Conservation (phyloP, 2,888 invertebrate genomes). For the Phasia obesa region DNA sequence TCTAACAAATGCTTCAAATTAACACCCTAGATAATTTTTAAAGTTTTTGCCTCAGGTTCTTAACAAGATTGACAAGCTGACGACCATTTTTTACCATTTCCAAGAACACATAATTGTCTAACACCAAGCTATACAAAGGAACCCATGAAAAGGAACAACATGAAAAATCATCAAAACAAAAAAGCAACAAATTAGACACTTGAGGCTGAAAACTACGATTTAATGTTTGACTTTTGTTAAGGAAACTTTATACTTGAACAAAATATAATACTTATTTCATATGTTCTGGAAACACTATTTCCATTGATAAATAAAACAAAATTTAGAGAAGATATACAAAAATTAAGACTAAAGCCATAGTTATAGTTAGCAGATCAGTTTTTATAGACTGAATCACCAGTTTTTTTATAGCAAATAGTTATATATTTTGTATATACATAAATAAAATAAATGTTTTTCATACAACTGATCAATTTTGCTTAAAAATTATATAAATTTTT, state of each 20-base stretch:
- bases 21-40: conserved; percentile 58
- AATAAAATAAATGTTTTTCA: no score
- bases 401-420: no score
- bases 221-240: conserved; percentile 35
- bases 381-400: no score
- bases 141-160: conserved; percentile 8
- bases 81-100: conserved; percentile 38
- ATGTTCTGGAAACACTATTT: conserved; percentile 13
- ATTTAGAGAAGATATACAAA: no score
- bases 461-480: no score
- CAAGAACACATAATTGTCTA: conserved; percentile 14
- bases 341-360: no score
- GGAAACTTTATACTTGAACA: conserved; percentile 49
- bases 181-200: conserved; percentile 55
- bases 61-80: conserved; percentile 61
- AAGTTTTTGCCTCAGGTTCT: conserved; percentile 43
- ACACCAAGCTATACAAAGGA: neutral
- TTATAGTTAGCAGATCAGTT: no score
- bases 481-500: no score
- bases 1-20: conserved; percentile 58
- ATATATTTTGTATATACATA: no score
- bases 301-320: neutral
- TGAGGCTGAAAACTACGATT: conserved; percentile 57
- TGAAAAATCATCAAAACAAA: neutral
- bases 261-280: conserved; percentile 9